Evolutionary conservation across 2,888 invertebrate species (phyloP).

Genomic region (Ferrisia virgata): DNA sequence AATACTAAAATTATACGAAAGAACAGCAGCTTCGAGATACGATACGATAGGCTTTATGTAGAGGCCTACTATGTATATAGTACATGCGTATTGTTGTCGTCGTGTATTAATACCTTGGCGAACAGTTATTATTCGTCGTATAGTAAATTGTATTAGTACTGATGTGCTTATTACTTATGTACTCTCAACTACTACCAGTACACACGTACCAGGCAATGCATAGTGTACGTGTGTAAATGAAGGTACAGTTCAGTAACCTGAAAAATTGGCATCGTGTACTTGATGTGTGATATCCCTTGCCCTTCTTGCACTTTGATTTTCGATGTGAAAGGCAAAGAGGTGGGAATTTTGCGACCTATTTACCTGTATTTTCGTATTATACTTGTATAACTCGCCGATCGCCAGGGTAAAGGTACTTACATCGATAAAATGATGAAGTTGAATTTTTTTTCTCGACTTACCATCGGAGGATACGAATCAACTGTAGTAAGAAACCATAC

Average conservation of each 20-base stretch:
- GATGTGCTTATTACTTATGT: neutral
- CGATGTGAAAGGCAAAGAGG: neutral
- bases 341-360: neutral
- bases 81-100: neutral
- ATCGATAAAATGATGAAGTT: no score
- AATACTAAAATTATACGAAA: neutral
- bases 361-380: neutral
- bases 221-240: neutral
- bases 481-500: no score
- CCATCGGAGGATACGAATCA: no score
- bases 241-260: neutral
- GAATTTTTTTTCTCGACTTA: no score
- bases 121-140: neutral
- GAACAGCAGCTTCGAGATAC: neutral
- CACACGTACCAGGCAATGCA: neutral
- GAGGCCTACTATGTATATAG: no score
- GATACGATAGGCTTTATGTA: neutral
- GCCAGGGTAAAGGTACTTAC: no score
- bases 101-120: neutral
- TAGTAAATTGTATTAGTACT: neutral
- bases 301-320: neutral
- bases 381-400: no score
- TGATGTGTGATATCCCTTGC: neutral
- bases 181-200: neutral
- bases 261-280: neutral